Base-by-base conservation (phyloP, 2,888 invertebrate genomes). In the Microctonus aethiopoides region DNA sequence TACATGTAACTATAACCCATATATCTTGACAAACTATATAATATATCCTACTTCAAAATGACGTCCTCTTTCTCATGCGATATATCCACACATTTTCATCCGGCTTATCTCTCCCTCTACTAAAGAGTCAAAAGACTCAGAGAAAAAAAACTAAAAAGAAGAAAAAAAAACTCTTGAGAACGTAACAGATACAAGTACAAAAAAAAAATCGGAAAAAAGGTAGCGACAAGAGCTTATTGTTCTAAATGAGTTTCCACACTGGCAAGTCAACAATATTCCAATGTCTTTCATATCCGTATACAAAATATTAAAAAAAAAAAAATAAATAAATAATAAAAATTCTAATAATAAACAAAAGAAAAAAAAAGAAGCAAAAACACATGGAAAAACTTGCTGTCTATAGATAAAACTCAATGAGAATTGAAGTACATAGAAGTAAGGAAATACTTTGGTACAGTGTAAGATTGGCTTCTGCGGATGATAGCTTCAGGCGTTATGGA, bases 381-480 rank as follows among this genome's bases (percentile, higher is more conserved):
- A 16, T 4, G 10, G 2, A 29, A 22, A 16, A 59, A 59, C 5
- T 56, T 20, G 20, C 67, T 20, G 61, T 59, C 68, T 72, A 70
- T 70, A 61, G 64, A 16, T 59, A 68, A 63, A 67, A 57, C 16
- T 39, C 57, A 29, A 59, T 65, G 34, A 56, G 41, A 22, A 62
- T 67, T 67, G 65, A n/a, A n/a, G 52, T 52, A 61, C 60, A 56
- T 67, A 65, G 71, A 71, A 66, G 62, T 57, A 56, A 32, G 36
- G 54, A 72, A 64, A 72, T 71, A 29, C 56, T 79, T 79, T 76
- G 78, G 75, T 78, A 75, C 76, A 72, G 80, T 79, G 79, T 80
- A 81, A 84, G 79, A 83, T 83, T 81, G 82, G 84, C 83, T 84
- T 82, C 83, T 81, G 83, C 79, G 79, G 80, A 80, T 82, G 84